Percentiles rank a stretch among this genome's conserved stretches.
Evolutionary conservation across 1,140 invertebrate genomes (phyloP).

Genomic region (Calliphora vicina): DNA sequence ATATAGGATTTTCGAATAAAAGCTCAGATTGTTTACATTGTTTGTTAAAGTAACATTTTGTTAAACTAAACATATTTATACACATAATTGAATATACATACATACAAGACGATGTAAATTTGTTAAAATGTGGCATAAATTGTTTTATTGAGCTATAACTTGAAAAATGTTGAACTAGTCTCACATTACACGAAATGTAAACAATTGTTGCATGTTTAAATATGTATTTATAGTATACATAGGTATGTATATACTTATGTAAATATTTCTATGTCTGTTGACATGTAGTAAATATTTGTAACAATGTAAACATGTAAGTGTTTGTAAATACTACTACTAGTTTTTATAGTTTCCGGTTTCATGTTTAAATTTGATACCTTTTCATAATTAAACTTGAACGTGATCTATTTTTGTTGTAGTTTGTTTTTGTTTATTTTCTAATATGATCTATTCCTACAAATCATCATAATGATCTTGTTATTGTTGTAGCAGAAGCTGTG

Average conservation of each 20-base stretch:
- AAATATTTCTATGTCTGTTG: no score
- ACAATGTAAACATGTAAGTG: background rate
- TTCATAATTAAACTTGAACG: conserved; percentile 22
- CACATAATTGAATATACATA: no score
- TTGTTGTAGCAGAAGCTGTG: background rate
- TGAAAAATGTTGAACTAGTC: background rate
- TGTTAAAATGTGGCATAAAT: no score
- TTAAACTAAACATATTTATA: no score
- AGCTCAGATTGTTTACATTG: no score
- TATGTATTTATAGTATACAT: no score
- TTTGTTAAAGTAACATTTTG: no score
- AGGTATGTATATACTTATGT: no score
- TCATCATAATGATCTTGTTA: background rate
- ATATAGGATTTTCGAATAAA: no score
- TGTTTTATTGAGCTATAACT: background rate
- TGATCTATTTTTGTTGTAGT: conserved; percentile 2
- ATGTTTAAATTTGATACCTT: background rate
- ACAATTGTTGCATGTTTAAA: background rate
- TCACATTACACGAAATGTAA: background rate
- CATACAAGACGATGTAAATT: no score
- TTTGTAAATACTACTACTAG: background rate
- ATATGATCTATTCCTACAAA: background rate
- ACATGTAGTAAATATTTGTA: no score
- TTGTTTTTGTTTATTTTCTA: background rate
- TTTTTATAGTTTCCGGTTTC: background rate